Conservation (phyloP, 2,113 vertebrate species). For the Neotragus pygmaeus region DNA sequence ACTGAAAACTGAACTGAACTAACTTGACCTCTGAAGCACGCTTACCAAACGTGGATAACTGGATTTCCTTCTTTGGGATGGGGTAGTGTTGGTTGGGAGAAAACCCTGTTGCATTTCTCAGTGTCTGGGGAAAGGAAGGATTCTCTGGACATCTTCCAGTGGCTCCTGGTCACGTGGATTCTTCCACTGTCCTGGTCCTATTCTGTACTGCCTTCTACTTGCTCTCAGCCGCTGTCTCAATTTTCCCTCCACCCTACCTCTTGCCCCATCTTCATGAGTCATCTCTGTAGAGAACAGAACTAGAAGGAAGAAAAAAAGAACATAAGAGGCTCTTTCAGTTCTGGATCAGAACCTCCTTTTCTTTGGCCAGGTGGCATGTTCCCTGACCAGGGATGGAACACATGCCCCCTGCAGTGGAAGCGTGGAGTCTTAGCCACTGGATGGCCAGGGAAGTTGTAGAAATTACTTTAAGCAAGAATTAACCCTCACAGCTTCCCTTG, state of each 20-base stretch:
- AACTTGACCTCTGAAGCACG: not conserved
- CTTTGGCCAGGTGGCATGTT: not conserved
- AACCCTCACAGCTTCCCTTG: slow-evolving; percentile 13
- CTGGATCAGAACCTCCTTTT: not conserved
- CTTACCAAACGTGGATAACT: not conserved
- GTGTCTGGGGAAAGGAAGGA: fast-evolving
- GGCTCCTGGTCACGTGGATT: not conserved
- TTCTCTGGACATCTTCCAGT: not conserved
- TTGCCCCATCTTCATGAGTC: slow-evolving; percentile 20
- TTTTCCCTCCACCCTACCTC: not conserved
- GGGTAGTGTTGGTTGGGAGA: not conserved
- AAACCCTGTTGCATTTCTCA: not conserved
- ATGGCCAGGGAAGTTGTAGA: not conserved
- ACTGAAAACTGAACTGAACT: not conserved
- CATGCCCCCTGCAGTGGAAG: not conserved
- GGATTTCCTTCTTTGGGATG: not conserved
- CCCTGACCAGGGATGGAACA: not conserved
- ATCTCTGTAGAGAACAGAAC: not conserved
- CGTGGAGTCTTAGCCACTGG: not conserved
- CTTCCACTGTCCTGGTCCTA: not conserved
- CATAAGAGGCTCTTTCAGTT: not conserved
- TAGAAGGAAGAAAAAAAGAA: not conserved
- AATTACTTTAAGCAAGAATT: not conserved
- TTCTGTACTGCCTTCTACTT: not conserved
- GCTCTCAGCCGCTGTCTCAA: not conserved